phyloP scores from a whole-genome alignment of 1,140 invertebrate genomes.

The Conus betulinus region DNA sequence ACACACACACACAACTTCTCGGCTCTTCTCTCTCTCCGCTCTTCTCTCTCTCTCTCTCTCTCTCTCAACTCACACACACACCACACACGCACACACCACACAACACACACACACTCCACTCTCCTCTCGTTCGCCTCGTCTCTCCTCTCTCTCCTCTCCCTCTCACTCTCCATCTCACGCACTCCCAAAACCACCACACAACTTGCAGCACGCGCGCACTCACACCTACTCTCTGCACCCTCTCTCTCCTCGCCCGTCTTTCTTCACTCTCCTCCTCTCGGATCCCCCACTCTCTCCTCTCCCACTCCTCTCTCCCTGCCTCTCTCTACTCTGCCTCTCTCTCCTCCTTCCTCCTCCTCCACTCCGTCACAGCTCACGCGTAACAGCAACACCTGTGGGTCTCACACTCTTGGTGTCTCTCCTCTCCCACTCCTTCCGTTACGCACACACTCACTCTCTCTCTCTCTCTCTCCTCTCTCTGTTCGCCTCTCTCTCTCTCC shows the following conservation, averaged over 20 bases:
- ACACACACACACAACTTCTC: too few species aligned
- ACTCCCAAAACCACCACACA: too few species aligned
- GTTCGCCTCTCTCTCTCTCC: neutral
- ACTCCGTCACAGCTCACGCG: too few species aligned
- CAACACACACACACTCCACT: too few species aligned
- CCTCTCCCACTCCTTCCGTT: too few species aligned
- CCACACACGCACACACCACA: too few species aligned
- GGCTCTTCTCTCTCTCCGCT: too few species aligned
- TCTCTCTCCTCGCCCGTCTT: neutral
- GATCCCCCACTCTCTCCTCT: neutral
- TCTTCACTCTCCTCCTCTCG: neutral
- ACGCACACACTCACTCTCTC: neutral
- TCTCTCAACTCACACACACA: too few species aligned
- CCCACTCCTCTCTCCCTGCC: neutral
- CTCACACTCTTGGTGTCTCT: neutral
- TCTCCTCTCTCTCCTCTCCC: conserved; percentile 23
- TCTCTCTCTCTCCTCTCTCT: neutral
- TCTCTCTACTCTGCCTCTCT: neutral
- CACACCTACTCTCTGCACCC: neutral
- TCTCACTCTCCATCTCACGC: neutral
- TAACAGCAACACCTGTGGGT: neutral
- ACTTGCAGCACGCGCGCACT: neutral
- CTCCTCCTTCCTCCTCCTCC: neutral
- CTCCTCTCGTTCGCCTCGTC: too few species aligned
- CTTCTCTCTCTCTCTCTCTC: too few species aligned